Percentiles rank a stretch among this genome's conserved stretches.
Conservation (phyloP, 2,888 invertebrate species). For the Eristalis tenax region DNA sequence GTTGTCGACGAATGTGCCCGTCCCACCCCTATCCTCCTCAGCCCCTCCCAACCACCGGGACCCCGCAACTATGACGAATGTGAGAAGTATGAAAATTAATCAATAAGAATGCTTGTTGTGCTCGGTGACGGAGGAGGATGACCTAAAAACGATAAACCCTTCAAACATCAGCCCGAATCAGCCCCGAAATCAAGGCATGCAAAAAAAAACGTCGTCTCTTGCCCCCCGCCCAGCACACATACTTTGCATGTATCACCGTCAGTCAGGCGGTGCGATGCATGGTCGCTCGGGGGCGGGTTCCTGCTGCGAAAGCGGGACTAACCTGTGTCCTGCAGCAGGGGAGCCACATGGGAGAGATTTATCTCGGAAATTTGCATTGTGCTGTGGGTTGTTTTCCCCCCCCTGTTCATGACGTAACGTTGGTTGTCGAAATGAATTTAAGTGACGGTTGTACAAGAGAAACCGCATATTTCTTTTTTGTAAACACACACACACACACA, state of each 20-base stretch:
- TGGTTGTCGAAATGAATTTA: not conserved
- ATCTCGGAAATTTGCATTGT: slow-evolving; percentile 47
- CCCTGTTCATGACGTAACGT: slow-evolving; percentile 44
- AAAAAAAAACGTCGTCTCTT: not conserved
- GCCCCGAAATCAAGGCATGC: slow-evolving; percentile 49
- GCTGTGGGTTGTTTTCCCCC: slow-evolving; percentile 7
- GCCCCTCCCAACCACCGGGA: not conserved
- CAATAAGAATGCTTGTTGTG: slow-evolving; percentile 44
- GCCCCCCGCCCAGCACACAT: not conserved
- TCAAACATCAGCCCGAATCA: slow-evolving; percentile 19
- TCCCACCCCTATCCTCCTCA: too few relatives aligned
- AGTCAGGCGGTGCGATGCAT: not conserved
- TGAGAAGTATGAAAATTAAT: slow-evolving; percentile 35
- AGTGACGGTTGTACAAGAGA: not conserved
- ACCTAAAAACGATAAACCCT: slow-evolving; percentile 48
- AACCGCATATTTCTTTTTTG: not conserved
- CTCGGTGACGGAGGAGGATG: slow-evolving; percentile 3
- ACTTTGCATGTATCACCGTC: slow-evolving; percentile 23
- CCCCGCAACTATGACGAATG: slow-evolving; percentile 1
- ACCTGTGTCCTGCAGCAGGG: slow-evolving; percentile 43
- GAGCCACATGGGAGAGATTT: slow-evolving; percentile 42
- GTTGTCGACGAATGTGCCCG: too few relatives aligned
- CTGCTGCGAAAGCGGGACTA: not conserved
- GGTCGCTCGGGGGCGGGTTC: not conserved
- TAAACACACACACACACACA: not conserved